Evolutionary conservation across 2,888 invertebrate species (phyloP), one percentile per base, ranked within the genome.

Genomic region (Apamea epomidion): DNA sequence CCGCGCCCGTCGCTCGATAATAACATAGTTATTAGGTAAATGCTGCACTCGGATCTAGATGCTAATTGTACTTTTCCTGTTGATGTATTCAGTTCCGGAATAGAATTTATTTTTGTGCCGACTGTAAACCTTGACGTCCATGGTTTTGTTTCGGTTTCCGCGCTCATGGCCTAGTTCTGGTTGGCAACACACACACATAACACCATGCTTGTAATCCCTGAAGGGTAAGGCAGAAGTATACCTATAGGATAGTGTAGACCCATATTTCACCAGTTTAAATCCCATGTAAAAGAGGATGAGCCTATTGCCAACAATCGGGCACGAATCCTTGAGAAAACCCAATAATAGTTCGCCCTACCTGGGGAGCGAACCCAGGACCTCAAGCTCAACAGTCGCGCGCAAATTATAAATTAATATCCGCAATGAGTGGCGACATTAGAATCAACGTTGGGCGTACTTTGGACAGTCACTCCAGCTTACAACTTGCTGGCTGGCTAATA

Each of bases 41-140:
- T 85, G 84, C 79, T 87, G 79, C 83, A 85, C 81, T 88, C 58
- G 4, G 4, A n/a, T 60, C 58, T 73, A 80, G 76, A 81, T 78
- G 81, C 80, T 93, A 92, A 93, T 93, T 93, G 89, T 86, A 88
- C 81, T 90, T 90, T 91, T 91, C 92, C 91, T 91, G 91, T 89
- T 79, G 81, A 74, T 70, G 48, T 42, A 78, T 80, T 80, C 54
- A 74, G 73, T 78, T 86, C 86, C 87, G 74, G 78, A 64, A 72
- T 70, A 42, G 45, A 74, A 80, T 76, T 83, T 83, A 86, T 86
- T 83, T 75, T 76, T 67, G 77, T 71, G 54, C 37, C 48, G 67
- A 60, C 78, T 16, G n/a, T 62, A 51, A 77, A 78, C 68, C 75
- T 80, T 80, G 72, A 80, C 74, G 64, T 73, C 6, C 48, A 69